phyloP scores from a whole-genome alignment of 2,888 invertebrate genomes.

The Oxystoma pomonae region DNA sequence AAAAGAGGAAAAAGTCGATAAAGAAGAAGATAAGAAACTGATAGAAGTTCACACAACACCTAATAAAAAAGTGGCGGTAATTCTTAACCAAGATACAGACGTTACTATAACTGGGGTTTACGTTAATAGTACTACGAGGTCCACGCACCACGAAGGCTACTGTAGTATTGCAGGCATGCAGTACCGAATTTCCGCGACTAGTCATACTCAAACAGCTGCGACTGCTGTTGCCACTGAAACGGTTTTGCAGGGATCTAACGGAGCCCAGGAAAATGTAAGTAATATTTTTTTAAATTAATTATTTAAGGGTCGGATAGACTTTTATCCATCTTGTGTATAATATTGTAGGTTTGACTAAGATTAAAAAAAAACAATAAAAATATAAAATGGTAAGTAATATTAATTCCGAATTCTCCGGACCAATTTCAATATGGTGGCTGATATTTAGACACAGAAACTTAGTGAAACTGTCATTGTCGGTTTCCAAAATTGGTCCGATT shows the following conservation, averaged over 20 bases:
- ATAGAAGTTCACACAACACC: slow-evolving; percentile 45
- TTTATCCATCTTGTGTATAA: too few relatives aligned
- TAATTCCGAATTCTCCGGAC: too few relatives aligned
- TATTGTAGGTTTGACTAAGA: too few relatives aligned
- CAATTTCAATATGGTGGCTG: too few relatives aligned
- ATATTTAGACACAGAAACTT: too few relatives aligned
- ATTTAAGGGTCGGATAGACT: too few relatives aligned
- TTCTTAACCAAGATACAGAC: slow-evolving; percentile 81
- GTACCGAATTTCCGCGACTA: slow-evolving; percentile 83
- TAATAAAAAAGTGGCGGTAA: slow-evolving; percentile 67
- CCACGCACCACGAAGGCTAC: slow-evolving; percentile 75
- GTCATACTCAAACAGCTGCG: slow-evolving; percentile 80
- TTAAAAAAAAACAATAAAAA: too few relatives aligned
- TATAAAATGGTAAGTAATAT: too few relatives aligned
- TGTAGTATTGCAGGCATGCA: slow-evolving; percentile 84
- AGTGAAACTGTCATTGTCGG: too few relatives aligned
- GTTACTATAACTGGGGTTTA: slow-evolving; percentile 86
- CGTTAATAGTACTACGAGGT: slow-evolving; percentile 67
- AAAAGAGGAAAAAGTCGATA: slow-evolving; percentile 43
- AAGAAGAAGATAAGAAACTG: slow-evolving; percentile 49
- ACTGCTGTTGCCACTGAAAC: slow-evolving; percentile 71
- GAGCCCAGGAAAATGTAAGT: slow-evolving; percentile 44
- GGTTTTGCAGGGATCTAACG: slow-evolving; percentile 42
- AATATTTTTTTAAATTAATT: too few relatives aligned
- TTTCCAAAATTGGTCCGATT: too few relatives aligned